phyloP scores from a whole-genome alignment of 2,113 vertebrate genomes.

The Falco punctatus region DNA sequence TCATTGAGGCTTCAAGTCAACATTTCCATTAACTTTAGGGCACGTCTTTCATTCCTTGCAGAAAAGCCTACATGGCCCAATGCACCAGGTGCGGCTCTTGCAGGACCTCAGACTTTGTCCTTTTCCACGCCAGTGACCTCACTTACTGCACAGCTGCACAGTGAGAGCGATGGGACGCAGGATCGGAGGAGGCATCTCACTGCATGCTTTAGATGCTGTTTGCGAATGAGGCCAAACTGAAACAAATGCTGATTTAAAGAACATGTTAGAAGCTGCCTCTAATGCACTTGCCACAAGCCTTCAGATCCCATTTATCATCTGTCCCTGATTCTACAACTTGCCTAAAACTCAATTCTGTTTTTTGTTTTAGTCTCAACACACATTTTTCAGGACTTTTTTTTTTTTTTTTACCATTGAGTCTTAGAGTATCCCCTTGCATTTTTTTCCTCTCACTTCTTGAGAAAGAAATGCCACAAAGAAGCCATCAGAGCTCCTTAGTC shows the following conservation, averaged over 20 bases:
- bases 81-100: neutral
- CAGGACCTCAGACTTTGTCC: neutral
- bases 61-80: neutral
- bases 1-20: neutral
- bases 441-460: neutral
- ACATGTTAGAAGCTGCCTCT: neutral
- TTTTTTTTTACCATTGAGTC: neutral
- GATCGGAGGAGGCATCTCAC: neutral
- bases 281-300: neutral
- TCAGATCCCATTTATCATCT: constrained; percentile 19
- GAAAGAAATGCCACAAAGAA: neutral
- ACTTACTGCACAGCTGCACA: neutral
- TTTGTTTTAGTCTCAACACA: neutral
- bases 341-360: neutral
- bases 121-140: neutral
- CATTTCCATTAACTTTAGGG: neutral
- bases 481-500: neutral
- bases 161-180: accelerated
- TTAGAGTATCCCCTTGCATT: neutral
- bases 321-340: neutral
- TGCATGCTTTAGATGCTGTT: neutral
- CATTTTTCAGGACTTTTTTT: neutral
- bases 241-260: neutral
- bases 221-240: neutral
- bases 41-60: neutral